Base-by-base conservation (phyloP, 2,797 vertebrate genomes). In the Tympanoctomys barrerae region DNA sequence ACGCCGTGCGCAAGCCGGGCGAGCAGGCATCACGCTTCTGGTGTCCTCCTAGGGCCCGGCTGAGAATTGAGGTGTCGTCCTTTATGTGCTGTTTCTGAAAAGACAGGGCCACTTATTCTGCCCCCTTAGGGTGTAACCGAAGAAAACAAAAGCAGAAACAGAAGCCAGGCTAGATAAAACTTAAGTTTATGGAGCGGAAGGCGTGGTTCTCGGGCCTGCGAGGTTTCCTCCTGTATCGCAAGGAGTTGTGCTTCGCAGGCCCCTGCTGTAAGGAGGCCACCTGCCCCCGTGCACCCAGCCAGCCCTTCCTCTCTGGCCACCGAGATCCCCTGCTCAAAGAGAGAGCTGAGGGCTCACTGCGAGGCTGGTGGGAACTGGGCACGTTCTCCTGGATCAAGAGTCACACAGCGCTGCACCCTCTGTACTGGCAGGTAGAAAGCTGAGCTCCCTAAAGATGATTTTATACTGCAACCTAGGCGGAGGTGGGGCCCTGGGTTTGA, bases 61-160 rank as follows among this genome's bases (percentile, higher is more conserved):
- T 96, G 79, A 10, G 42, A 96, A 91, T 62, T 71, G 77, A 59
- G 46, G 49, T 78, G 10, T 96, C 62, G 10, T 96, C 62, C 19
- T 86, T 86, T 88, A 46, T 62, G 61, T 71, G 70, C 12, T 31
- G 36, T 82, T 88, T 92, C 86, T 90, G 93, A 97, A 94, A 78
- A 94, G 57, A 54, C 73, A 52, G 24, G 2, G 54, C 92, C 84
- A 79, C 39, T 3, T 83, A n/a, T 64, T 62, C 68, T 96, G 14
- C 24, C 71, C 62, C 61, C 42, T 87, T 36, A 62, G 3, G 39
- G 52, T 73, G 73, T 80, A 95, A 81, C 78, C 39, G 73, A 77
- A 71, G 64, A 49, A 57, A 14, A 52, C 31, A 14, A 24, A 59
- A 81, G 68, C 16, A 52, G n/a, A 16, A 19, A 42, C 18, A 11